Evolutionary conservation across 1,140 invertebrate genomes (phyloP), one percentile per base, ranked within the genome.

Genomic region (Drosophila cardini): DNA sequence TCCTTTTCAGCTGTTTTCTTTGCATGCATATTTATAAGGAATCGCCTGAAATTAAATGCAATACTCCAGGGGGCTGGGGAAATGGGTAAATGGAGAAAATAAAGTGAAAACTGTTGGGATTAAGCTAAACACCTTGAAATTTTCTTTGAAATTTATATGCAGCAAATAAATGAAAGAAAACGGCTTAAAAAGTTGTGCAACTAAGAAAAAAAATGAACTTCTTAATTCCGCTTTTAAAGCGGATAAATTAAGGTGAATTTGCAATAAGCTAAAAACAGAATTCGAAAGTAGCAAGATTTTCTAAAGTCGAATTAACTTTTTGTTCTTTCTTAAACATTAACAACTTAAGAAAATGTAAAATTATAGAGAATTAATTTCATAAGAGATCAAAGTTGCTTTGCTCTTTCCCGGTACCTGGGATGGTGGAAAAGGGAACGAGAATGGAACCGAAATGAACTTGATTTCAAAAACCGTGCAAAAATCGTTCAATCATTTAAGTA

Each of bases 401-500:
- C 11, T 55, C 40, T n/a, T 30, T 30, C 16, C 60, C 60, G 18
- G 32, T 13, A 11, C 4, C 9, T 34, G 38, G 38, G 38, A 11
- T 40, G 38, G 38, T 40, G 38, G 38, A 32, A 57, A 58, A 68
- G 57, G 56, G 68, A 78, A 64, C 55, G 46, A 63, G 50, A 73
- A 63, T 46, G 68, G 62, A 69, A 72, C 75, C 56, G 45, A 67
- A 87, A 79, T 76, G 69, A 87, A 86, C 73, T 77, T 56, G 55
- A 74, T 79, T 72, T 68, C 71, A 68, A 78, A 87, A 90, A 90
- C 86, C 79, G 87, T 90, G 86, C 86, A 86, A 90, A 90, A 90
- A 87, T 90, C 82, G 87, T 90, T 90, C 87, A 90, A 90, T 90
- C 83, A 87, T 87, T 86, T 72, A 78, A 81, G 77, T 82, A 72